Percentiles rank a stretch among this genome's conserved stretches.
Evolutionary conservation across 2,797 vertebrate species (phyloP).

Genomic region (Chaetodon trifasciatus): DNA sequence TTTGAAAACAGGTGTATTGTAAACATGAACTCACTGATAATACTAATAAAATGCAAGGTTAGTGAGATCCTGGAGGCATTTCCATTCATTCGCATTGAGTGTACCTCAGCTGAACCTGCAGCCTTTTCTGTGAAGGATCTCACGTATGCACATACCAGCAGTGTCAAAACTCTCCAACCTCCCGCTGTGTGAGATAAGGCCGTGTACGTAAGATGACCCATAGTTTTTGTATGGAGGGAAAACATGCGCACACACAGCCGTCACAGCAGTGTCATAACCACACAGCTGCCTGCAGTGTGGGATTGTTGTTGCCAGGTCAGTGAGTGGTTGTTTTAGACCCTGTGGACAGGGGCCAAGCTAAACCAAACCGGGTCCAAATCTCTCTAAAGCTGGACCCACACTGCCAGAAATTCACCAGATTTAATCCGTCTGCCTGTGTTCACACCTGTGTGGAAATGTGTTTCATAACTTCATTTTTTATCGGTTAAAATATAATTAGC

Average conservation of each 20-base stretch:
- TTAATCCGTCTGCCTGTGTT: constrained; percentile 35
- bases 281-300: constrained; percentile 69
- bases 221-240: constrained; percentile 66
- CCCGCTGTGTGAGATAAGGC: constrained; percentile 65
- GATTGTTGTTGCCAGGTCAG: constrained; percentile 67
- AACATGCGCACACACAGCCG: constrained; percentile 43
- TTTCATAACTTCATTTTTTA: constrained; percentile 13
- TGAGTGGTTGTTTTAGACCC: constrained; percentile 55
- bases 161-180: constrained; percentile 47
- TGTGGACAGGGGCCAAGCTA: constrained; percentile 55
- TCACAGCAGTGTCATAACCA: constrained; percentile 60
- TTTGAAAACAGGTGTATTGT: neutral
- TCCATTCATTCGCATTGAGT: neutral
- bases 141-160: constrained; percentile 64
- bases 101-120: constrained; percentile 17
- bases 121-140: constrained; percentile 45
- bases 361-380: constrained; percentile 64
- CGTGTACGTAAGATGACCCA: constrained; percentile 52
- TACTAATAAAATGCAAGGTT: neutral
- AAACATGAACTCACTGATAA: neutral
- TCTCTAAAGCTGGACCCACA: constrained; percentile 42
- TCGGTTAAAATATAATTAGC: neutral
- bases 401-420: constrained; percentile 53
- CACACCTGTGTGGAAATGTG: constrained; percentile 27
- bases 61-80: neutral